These are phyloP conservation scores for Calidris pugnax DNA, from an alignment of 2,113 vertebrate species.

Conservation along the genomic window DNA sequence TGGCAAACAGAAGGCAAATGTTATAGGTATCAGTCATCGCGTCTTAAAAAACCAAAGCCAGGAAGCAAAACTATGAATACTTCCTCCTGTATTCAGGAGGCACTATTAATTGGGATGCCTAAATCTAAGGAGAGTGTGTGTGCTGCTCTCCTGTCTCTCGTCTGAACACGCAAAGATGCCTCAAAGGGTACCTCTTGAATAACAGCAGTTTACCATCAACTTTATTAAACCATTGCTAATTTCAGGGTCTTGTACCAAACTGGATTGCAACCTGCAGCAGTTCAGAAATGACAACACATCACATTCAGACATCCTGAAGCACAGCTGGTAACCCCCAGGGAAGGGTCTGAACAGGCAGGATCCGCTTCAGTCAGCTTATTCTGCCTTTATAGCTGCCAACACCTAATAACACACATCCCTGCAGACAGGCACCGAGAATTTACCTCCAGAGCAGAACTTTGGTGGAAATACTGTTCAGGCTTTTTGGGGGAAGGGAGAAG, in stretches of 20 bases:
- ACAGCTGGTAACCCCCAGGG: neutral
- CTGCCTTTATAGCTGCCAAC: neutral
- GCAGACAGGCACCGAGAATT: neutral
- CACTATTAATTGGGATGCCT: neutral
- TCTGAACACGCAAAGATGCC: neutral
- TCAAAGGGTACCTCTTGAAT: neutral
- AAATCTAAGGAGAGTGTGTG: neutral
- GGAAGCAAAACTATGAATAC: neutral
- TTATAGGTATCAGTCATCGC: rapidly evolving
- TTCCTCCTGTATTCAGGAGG: neutral
- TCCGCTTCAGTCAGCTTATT: conserved; percentile 20
- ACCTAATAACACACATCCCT: neutral
- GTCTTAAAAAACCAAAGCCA: neutral
- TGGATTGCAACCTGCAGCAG: conserved; percentile 11
- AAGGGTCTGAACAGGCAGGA: neutral
- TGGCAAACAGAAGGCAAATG: neutral
- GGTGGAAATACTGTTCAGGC: neutral
- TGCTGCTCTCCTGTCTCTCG: neutral
- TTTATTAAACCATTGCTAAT: neutral
- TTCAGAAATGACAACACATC: neutral
- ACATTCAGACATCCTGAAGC: neutral
- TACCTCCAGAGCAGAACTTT: neutral
- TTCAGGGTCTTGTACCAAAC: neutral
- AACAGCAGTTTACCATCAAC: neutral
- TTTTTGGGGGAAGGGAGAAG: neutral